Evolutionary conservation across 2,113 vertebrate genomes (phyloP).

Genomic region (Calonectris borealis): DNA sequence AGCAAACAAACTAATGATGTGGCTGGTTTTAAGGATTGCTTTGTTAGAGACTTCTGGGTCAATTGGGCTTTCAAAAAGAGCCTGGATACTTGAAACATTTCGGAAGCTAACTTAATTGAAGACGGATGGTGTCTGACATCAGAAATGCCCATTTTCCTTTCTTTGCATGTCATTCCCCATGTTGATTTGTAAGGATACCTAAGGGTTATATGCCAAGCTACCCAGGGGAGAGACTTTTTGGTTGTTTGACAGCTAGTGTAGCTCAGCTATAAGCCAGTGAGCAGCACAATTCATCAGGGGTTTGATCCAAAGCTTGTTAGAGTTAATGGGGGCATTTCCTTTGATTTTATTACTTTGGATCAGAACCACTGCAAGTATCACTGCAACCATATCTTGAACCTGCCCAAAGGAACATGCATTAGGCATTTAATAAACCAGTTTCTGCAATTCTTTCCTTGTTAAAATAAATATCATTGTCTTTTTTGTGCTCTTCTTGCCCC

Average conservation of each 20-base stretch:
- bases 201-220: slow-evolving; percentile 56
- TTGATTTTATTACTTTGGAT: neutral
- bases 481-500: neutral
- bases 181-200: slow-evolving; percentile 65
- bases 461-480: neutral
- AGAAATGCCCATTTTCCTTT: slow-evolving; percentile 66
- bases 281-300: neutral
- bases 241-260: slow-evolving; percentile 24
- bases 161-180: slow-evolving; percentile 46
- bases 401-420: neutral
- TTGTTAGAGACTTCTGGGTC: slow-evolving; percentile 63
- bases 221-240: slow-evolving; percentile 49
- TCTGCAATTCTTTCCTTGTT: neutral
- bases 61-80: slow-evolving; percentile 62
- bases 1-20: slow-evolving; percentile 58
- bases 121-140: slow-evolving; percentile 64
- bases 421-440: neutral
- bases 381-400: neutral
- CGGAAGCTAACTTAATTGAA: slow-evolving; percentile 66
- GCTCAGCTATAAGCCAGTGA: slow-evolving; percentile 23
- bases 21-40: slow-evolving; percentile 49
- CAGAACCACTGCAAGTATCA: neutral
- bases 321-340: neutral
- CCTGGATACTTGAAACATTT: slow-evolving; percentile 54
- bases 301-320: slow-evolving; percentile 18